Conservation (phyloP, 2,888 invertebrate genomes). For the Epistrophe eligans region DNA sequence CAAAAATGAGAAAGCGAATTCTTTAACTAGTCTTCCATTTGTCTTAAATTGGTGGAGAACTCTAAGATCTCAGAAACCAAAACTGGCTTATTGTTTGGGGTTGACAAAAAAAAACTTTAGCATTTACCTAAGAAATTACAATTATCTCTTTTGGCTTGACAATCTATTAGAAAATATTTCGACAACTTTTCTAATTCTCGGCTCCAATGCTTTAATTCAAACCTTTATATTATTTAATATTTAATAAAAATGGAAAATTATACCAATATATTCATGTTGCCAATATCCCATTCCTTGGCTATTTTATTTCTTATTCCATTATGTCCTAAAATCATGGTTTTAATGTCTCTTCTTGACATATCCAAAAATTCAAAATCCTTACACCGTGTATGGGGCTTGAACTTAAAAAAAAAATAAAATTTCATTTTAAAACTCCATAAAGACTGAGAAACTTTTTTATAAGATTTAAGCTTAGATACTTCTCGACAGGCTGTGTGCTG, state of each 20-base stretch:
- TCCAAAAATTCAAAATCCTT: constrained; percentile 15
- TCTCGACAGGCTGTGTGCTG: constrained; percentile 41
- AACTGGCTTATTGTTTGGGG: too few species aligned
- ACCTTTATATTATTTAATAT: too few species aligned
- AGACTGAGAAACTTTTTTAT: neutral
- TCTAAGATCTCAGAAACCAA: too few species aligned
- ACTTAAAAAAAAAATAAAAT: constrained; percentile 15
- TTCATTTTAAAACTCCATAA: neutral
- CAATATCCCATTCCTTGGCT: constrained; percentile 73
- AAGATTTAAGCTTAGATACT: constrained; percentile 1
- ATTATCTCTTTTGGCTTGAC: constrained; percentile 57
- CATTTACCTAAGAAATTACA: constrained; percentile 74
- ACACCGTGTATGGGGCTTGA: constrained; percentile 1
- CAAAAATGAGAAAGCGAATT: too few species aligned
- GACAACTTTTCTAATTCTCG: constrained; percentile 74
- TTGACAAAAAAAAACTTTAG: neutral
- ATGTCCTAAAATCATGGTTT: constrained; percentile 70
- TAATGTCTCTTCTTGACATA: constrained; percentile 1
- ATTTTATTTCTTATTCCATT: constrained; percentile 78
- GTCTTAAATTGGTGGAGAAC: too few species aligned
- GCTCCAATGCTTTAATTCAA: constrained; percentile 77
- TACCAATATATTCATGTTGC: constrained; percentile 78
- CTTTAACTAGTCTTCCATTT: too few species aligned
- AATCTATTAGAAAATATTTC: constrained; percentile 58
- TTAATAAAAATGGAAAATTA: too few species aligned